phyloP scores from a whole-genome alignment of 1,140 invertebrate genomes.

The Pentalonia nigronervosa region DNA sequence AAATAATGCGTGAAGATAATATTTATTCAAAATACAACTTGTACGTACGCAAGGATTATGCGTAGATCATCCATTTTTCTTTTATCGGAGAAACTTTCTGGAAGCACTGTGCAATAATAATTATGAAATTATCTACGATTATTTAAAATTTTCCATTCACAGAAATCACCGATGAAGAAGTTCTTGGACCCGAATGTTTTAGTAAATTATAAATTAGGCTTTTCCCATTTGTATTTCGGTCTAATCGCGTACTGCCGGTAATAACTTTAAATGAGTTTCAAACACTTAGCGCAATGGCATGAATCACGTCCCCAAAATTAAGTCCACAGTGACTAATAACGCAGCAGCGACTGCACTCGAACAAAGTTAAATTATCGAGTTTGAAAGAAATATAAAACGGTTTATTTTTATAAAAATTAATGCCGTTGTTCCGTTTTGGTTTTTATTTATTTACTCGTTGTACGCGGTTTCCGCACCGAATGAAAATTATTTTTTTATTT shows the following conservation, averaged over 20 bases:
- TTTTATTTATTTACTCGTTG: conserved; percentile 51
- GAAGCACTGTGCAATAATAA: too few relatives aligned
- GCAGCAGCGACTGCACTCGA: neutral
- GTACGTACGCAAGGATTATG: neutral
- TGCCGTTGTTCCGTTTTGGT: conserved; percentile 37
- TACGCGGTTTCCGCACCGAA: conserved; percentile 25
- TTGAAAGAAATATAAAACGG: conserved; percentile 3
- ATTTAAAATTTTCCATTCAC: neutral
- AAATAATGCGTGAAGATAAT: neutral
- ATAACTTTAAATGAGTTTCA: conserved; percentile 47
- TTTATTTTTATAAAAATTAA: conserved; percentile 46
- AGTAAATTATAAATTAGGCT: neutral
- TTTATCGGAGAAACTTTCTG: neutral
- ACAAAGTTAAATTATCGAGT: conserved; percentile 38
- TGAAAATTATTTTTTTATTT: neutral
- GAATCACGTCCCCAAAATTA: conserved; percentile 43
- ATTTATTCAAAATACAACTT: neutral
- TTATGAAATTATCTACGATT: neutral
- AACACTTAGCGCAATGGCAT: conserved; percentile 42
- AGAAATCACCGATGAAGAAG: neutral
- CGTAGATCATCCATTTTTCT: neutral
- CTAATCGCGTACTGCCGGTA: conserved; percentile 34
- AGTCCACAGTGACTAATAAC: conserved; percentile 50
- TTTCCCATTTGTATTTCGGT: conserved; percentile 27
- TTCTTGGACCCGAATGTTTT: neutral